These are phyloP conservation scores for Hypanus sabinus DNA, from an alignment of 2,113 vertebrate species.

Conservation along the genomic window DNA sequence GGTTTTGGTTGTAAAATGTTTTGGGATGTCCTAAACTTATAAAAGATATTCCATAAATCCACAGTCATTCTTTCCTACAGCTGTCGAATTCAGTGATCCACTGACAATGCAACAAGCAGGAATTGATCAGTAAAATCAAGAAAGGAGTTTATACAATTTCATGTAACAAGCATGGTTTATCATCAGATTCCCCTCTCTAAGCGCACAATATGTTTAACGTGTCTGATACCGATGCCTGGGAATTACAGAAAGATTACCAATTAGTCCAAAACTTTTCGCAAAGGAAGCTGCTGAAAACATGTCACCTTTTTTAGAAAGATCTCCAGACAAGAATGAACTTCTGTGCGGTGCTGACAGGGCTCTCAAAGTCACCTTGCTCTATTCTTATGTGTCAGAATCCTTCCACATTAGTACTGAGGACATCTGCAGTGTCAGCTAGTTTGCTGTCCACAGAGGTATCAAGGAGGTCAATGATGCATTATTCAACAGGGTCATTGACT, in stretches of 20 bases:
- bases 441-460: constrained; percentile 28
- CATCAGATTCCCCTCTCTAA: not conserved
- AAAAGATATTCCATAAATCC: not conserved
- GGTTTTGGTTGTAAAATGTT: not conserved
- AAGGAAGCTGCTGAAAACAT: too few species aligned
- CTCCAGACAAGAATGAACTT: not conserved
- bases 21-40: not conserved
- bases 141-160: not conserved
- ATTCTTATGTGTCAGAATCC: not conserved
- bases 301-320: not conserved
- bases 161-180: not conserved
- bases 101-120: not conserved
- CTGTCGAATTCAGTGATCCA: not conserved
- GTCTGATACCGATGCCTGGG: not conserved
- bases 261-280: not conserved
- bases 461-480: constrained; percentile 21
- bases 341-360: not conserved
- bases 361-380: constrained; percentile 28
- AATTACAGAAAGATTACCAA: not conserved
- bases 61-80: not conserved
- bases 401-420: constrained; percentile 14
- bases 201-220: not conserved
- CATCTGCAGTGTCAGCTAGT: constrained; percentile 30
- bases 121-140: not conserved
- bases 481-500: constrained; percentile 27